Evolutionary conservation across 1,140 invertebrate species (phyloP), one percentile per base, ranked within the genome.

Genomic region (Dreissena rostriformis): DNA sequence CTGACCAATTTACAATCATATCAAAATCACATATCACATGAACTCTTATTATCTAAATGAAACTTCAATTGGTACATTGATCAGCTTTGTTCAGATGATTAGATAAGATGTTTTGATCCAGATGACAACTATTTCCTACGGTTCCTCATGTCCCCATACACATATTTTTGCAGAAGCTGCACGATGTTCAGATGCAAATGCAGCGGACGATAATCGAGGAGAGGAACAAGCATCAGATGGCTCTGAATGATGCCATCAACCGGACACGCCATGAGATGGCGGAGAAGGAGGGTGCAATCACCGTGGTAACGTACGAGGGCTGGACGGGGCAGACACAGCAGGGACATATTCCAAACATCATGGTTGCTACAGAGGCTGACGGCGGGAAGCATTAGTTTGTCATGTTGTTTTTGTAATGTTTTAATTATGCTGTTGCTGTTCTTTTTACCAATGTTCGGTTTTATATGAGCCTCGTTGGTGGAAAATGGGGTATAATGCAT

Each of bases 151-250:
- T 76, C 86, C 49, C 68, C 51, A 57, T 90, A 10, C 83, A 93
- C 92, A 91, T 92, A 17, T 52, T 94, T 49, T 90, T 87, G 86
- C 88, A 92, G 19, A 85, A 86, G 29, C 86, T 91, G 26, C 86
- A 93, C 14, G 93, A 94, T 85, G 90, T 89, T 11, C 92, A 93
- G 83, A 87, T 93, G 84, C 90, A 90, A 17, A 52, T 94, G 29
- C 90, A 90, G 4, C 83, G 91, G 39, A 90, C 92, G 10, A 68
- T 93, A 17, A 90, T 94, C 82, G 93, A 93, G 66, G 92, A 93
- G 39, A 81, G 92, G 61, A 82, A 88, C 11, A 93, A 93, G 80
- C 92, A 91, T 85, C 92, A 93, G 65, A 89, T 92, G 11, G 91
- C 92, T 11, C 75, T 94, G 11, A 92, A 93, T 78, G 90, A 93